Evolutionary conservation across 2,797 vertebrate species (phyloP), one percentile per base, ranked within the genome.

Genomic region (Crenuchus spilurus): DNA sequence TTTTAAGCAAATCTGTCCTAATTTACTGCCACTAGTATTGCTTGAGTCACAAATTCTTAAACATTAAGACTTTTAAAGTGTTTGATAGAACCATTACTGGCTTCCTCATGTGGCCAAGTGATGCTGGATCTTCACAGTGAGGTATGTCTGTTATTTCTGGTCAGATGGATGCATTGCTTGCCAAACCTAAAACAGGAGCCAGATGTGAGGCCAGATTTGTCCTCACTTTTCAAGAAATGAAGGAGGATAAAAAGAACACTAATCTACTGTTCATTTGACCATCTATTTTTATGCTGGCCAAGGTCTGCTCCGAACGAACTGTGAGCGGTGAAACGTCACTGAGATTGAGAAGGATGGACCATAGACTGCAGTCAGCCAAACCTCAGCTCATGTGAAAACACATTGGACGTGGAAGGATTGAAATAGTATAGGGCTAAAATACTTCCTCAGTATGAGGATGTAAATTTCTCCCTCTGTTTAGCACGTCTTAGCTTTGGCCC

Each of bases 401-500:
- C 61, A 63, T 75, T 39, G 60, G 61, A 75, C 44, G 5, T 54
- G 65, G 26, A 39, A 39, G 61, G 49, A 62, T 58, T 54, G 61
- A 76, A 79, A 82, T 57, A 39, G 61, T 39, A 74, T 24, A 42
- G 26, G 24, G 26, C 42, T 42, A 48, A 82, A 79, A 76, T 28
- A 51, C 76, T 74, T 78, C 57, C 63, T 74, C 58, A 24, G 37
- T 49, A 63, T 39, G 48, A 30, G 24, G 11, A 63, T 33, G 39
- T 70, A 55, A 48, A 51, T 70, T 74, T 70, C 55, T 62, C 41
- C 69, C 69, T 75, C 49, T n/a, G n/a, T 79, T 82, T 76, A 74
- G 70, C 80, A 66, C 39, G 66, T 44, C 70, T 78, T 48, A 76
- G 70, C 65, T 42, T 48, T 78, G 70, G 57, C 52, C 61, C 54